A percentile compares a stretch with the other conserved stretches of the same genome.
Evolutionary conservation across 2,113 vertebrate genomes (phyloP).

Genomic region (Ceyx melanurus): DNA sequence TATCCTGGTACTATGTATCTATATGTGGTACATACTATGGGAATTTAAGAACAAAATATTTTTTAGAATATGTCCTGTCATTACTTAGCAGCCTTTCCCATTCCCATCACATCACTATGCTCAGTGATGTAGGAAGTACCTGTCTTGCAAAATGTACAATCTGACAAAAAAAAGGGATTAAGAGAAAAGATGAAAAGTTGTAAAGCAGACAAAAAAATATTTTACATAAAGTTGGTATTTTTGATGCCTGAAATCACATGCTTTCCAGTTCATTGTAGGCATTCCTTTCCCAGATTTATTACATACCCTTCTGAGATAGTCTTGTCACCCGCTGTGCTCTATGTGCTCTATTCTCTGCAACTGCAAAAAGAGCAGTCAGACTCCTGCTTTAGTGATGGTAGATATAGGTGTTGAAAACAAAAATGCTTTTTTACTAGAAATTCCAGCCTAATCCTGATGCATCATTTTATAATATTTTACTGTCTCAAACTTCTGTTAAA

Average conservation of each 20-base stretch:
- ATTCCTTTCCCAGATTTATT: not conserved
- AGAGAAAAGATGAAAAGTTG: not conserved
- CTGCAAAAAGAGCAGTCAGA: not conserved
- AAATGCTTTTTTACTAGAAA: not conserved
- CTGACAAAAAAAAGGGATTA: not conserved
- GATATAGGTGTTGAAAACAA: not conserved
- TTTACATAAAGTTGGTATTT: not conserved
- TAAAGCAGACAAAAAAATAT: not conserved
- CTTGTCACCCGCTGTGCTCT: fast-evolving
- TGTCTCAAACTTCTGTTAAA: not conserved
- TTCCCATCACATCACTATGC: not conserved
- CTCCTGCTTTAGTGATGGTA: not conserved
- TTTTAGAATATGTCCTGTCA: not conserved
- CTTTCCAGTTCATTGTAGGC: not conserved
- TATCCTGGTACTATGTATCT: not conserved
- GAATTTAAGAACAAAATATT: not conserved
- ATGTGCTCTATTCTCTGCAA: fast-evolving
- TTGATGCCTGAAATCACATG: not conserved
- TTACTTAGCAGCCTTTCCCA: not conserved
- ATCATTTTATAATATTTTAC: not conserved
- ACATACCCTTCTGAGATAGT: fast-evolving
- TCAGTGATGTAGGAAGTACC: not conserved
- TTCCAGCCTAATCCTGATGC: not conserved
- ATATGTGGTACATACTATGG: not conserved
- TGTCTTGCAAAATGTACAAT: not conserved